These are phyloP conservation scores for Eospalax fontanierii DNA, from an alignment of 2,797 vertebrate species.

Conservation along the genomic window DNA sequence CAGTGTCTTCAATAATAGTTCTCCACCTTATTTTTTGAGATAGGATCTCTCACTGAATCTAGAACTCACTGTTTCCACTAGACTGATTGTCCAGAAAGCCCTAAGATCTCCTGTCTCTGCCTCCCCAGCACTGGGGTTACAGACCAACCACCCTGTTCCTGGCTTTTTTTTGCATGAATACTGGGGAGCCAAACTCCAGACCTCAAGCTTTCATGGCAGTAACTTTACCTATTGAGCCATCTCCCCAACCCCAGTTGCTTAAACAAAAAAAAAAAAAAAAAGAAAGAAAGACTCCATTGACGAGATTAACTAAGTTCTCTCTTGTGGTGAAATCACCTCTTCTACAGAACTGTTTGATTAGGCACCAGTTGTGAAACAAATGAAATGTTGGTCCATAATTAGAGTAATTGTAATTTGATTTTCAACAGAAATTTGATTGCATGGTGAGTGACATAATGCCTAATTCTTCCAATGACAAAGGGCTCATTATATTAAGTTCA, in stretches of 20 bases:
- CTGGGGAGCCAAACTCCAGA: background rate
- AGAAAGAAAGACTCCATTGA: background rate
- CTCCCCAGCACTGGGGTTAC: background rate
- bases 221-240: background rate
- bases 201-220: background rate
- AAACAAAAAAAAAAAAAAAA: background rate
- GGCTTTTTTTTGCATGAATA: background rate
- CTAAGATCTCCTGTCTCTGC: too few relatives aligned
- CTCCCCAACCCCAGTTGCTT: background rate
- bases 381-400: constrained; percentile 56
- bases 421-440: constrained; percentile 54
- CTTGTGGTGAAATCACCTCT: constrained; percentile 30
- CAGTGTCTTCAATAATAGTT: background rate
- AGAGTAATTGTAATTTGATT: constrained; percentile 73
- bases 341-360: constrained; percentile 62
- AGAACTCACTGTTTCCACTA: background rate
- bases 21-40: background rate
- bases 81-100: background rate
- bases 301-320: constrained; percentile 62
- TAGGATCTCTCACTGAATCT: background rate
- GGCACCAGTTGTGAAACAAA: constrained; percentile 62
- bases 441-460: constrained; percentile 23
- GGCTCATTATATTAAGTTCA: background rate
- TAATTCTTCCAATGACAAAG: constrained; percentile 25
- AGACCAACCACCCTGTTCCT: background rate